Conservation (phyloP, 2,113 vertebrate genomes). For the Mugil cephalus region DNA sequence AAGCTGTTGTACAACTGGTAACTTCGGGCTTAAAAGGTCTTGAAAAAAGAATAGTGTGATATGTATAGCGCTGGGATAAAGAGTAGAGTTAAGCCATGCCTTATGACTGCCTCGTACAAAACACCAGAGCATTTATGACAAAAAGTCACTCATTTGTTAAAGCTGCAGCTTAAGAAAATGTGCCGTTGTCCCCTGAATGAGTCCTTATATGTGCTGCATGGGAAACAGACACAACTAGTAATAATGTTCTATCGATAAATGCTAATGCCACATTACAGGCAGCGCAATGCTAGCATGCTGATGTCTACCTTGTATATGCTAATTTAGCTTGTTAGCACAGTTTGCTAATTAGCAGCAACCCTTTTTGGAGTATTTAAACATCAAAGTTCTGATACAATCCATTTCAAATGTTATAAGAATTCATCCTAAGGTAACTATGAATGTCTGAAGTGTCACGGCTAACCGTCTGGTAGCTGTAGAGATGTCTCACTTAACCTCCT, state of each 20-base stretch:
- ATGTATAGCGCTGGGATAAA: conserved; percentile 21
- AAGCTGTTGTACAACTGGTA: background rate
- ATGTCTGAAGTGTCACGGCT: conserved; percentile 4
- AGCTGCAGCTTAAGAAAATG: background rate
- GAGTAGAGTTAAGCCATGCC: conserved; percentile 39
- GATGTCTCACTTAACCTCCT: conserved; percentile 3
- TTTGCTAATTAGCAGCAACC: too few species aligned
- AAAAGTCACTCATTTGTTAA: conserved; percentile 15
- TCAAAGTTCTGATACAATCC: too few species aligned
- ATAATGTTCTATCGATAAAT: too few species aligned
- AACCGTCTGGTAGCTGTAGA: background rate
- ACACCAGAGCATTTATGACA: background rate
- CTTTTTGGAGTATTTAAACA: too few species aligned
- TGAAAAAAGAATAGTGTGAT: background rate
- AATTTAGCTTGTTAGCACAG: too few species aligned
- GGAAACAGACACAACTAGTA: too few species aligned
- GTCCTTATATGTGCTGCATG: background rate
- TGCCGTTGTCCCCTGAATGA: background rate
- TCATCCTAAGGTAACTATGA: conserved; percentile 4
- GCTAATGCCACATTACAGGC: too few species aligned
- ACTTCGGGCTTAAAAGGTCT: conserved; percentile 1
- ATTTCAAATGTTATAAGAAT: background rate
- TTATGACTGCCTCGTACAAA: conserved; percentile 38
- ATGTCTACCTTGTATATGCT: too few species aligned
- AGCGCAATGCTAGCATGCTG: too few species aligned